Base-by-base conservation (phyloP, 2,113 vertebrate genomes). In the Muntiacus muntjak region DNA sequence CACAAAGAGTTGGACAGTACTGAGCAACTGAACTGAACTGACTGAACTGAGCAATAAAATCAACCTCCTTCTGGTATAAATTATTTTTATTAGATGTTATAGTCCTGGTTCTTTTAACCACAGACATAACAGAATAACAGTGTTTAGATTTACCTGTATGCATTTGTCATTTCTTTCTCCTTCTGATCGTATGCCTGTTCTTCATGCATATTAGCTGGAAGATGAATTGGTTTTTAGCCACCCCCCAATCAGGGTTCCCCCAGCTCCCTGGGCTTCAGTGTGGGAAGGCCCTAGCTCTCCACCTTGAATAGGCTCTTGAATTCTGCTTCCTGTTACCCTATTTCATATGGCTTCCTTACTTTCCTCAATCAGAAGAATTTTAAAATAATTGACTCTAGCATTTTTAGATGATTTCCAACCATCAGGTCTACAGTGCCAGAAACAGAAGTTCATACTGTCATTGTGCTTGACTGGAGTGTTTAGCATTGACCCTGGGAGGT, bases 1-100 rank as follows among this genome's bases (percentile, higher is more conserved):
- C 0, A 4, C 9, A 36, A n/a, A 71, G n/a, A 74, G n/a, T 74
- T 2, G 0, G 19, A 74, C 36, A 40, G 2, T 5, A 40, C n/a
- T 74, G n/a, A 40, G 67, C 0, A 10, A 40, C 67, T 40, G 67
- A 74, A 74, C 67, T 74, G 67, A 74, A 40, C 10, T 40, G n/a
- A 74, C 36, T 0, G 9, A 74, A 40, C n/a, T 84, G 85, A 84
- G 36, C 25, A 43, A 21, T 83, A 71, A 60, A 21, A 58, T 83
- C 5, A 40, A 19, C 28, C 40, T 84, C 33, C n/a, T 74, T 50
- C n/a, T 92, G n/a, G 60, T 57, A 62, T 52, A 26, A 94, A 84
- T 64, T 91, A 28, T 58, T 94, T 92, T 87, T 87, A 84, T 87
- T 12, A 52, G 15, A 47, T n/a, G 11, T 94, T 76, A 6, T 21